Conservation (phyloP, 2,797 vertebrate species). For the Myotis findleyi region DNA sequence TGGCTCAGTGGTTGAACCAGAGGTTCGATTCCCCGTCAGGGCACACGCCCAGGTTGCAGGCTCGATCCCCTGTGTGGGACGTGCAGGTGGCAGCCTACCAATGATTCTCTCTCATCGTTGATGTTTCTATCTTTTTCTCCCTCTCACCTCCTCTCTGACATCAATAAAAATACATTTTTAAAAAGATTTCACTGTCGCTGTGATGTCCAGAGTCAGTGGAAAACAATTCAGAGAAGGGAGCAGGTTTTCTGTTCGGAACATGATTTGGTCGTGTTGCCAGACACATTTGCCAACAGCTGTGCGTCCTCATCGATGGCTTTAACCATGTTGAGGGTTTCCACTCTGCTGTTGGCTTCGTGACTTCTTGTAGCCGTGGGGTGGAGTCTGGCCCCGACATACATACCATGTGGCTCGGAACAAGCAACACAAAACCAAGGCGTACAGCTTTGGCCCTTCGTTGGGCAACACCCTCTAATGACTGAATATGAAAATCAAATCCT, state of each 20-base stretch:
- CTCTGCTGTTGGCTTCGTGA: neutral
- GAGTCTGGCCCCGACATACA: neutral
- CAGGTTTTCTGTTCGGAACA: neutral
- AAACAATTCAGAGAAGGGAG: slow-evolving; percentile 5
- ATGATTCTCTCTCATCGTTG: too few species aligned
- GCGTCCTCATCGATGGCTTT: neutral
- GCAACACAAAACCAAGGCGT: accelerated
- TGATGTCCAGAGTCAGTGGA: neutral
- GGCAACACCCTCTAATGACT: accelerated
- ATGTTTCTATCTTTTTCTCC: too few species aligned
- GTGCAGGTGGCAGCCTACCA: too few species aligned
- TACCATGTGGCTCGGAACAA: neutral
- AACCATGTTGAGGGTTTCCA: neutral
- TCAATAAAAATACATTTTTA: too few species aligned
- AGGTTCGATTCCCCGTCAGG: too few species aligned
- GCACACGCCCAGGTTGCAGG: too few species aligned
- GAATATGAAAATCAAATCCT: neutral
- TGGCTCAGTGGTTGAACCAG: too few species aligned
- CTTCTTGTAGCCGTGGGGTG: neutral
- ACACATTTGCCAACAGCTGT: neutral
- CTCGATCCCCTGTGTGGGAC: too few species aligned
- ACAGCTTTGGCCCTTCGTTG: neutral
- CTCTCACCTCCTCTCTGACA: too few species aligned
- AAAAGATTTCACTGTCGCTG: neutral
- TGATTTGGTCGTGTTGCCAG: neutral